A percentile compares a stretch with the other conserved stretches of the same genome.
Evolutionary conservation across 2,113 vertebrate genomes (phyloP).

Genomic region (Zosterops lateralis): DNA sequence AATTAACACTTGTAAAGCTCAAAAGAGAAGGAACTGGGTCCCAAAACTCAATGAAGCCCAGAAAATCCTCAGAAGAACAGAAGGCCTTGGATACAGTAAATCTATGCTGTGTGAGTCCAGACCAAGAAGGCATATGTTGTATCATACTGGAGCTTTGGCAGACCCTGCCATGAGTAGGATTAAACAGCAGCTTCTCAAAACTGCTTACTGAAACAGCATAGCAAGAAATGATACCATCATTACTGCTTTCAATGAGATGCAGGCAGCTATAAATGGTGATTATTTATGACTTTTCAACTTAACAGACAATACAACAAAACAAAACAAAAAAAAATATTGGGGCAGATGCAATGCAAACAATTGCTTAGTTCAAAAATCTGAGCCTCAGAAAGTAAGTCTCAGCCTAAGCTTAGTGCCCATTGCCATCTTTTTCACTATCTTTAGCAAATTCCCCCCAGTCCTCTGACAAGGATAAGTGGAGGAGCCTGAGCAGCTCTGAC

Average conservation of each 20-base stretch:
- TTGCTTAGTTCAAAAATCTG: neutral
- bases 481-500: neutral
- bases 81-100: neutral
- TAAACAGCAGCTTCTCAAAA: neutral
- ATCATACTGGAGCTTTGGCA: neutral
- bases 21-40: neutral
- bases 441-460: neutral
- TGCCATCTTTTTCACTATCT: neutral
- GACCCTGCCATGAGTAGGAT: neutral
- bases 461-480: neutral
- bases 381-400: neutral
- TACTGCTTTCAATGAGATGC: neutral
- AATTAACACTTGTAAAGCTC: neutral
- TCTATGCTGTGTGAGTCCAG: neutral
- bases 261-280: neutral
- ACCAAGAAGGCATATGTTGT: neutral
- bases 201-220: neutral
- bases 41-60: neutral
- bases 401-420: neutral
- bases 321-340: neutral
- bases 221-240: neutral
- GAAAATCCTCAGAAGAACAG: neutral
- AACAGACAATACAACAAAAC: neutral
- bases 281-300: neutral
- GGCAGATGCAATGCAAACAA: neutral